Conservation (phyloP, 2,113 vertebrate species). For the Megaceryle maxima region DNA sequence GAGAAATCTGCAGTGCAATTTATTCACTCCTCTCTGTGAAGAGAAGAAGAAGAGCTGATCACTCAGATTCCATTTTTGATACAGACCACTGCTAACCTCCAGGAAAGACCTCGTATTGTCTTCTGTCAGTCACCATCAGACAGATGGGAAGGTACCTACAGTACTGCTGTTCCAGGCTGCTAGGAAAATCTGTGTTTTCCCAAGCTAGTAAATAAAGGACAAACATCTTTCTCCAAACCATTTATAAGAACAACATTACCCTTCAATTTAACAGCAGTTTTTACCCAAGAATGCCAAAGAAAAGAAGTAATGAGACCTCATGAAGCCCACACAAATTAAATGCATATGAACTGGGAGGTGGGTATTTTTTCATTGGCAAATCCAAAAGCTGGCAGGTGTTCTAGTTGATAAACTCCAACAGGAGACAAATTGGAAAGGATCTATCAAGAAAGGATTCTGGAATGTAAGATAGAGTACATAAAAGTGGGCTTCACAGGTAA, state of each 20-base stretch:
- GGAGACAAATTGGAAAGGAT: neutral
- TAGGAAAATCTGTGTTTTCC: neutral
- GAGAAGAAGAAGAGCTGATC: neutral
- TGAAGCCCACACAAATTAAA: neutral
- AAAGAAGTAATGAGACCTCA: neutral
- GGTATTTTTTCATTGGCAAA: neutral
- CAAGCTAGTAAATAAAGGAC: neutral
- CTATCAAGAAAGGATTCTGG: neutral
- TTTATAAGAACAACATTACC: neutral
- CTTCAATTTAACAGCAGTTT: neutral
- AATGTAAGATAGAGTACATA: neutral
- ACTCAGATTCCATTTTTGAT: neutral
- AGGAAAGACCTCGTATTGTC: neutral
- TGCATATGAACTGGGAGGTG: neutral
- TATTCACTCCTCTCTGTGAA: neutral
- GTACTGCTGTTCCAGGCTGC: neutral
- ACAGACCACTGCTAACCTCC: neutral
- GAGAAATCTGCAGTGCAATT: neutral
- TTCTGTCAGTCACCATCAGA: neutral
- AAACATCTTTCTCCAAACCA: neutral
- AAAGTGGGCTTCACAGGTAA: neutral
- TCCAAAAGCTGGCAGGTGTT: neutral
- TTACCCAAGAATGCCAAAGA: fast-evolving
- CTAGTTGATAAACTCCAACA: neutral
- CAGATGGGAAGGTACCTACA: neutral